Percentiles rank a stretch among this genome's conserved stretches.
Evolutionary conservation across 2,888 invertebrate genomes (phyloP).

Genomic region (Lymantria dispar): DNA sequence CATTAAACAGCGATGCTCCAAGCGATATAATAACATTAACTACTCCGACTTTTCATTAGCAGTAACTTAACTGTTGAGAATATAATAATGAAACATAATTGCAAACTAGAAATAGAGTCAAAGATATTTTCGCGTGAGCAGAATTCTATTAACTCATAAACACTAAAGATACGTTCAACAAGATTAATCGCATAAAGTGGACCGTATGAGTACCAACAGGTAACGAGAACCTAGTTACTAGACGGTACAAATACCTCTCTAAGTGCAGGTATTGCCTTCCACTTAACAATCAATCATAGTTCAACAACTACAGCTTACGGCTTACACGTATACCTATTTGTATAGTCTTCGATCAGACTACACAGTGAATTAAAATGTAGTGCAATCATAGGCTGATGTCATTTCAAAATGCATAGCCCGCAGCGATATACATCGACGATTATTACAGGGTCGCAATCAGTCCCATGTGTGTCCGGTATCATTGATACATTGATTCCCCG

Average conservation of each 20-base stretch:
- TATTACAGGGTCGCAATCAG: constrained; percentile 49
- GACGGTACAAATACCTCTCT: constrained; percentile 16
- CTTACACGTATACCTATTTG: constrained; percentile 33
- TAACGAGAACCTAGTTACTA: constrained; percentile 7
- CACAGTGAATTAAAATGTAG: constrained; percentile 49
- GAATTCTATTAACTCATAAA: constrained; percentile 22
- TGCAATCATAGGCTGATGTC: constrained; percentile 55
- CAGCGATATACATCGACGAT: constrained; percentile 53
- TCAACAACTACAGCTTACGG: constrained; percentile 45
- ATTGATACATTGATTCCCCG: constrained; percentile 56
- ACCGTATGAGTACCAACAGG: not conserved
- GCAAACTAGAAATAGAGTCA: constrained; percentile 34
- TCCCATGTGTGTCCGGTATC: constrained; percentile 55
- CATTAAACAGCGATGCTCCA: constrained; percentile 39
- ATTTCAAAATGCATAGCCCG: constrained; percentile 53
- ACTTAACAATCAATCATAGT: constrained; percentile 61
- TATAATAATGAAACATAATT: constrained; percentile 45
- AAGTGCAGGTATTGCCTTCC: constrained; percentile 34
- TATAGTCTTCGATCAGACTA: constrained; percentile 39
- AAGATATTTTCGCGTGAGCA: constrained; percentile 36
- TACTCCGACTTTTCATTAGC: constrained; percentile 67
- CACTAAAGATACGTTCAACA: constrained; percentile 29
- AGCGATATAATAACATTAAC: constrained; percentile 59
- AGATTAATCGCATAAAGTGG: constrained; percentile 31
- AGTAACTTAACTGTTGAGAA: constrained; percentile 62